Evolutionary conservation across 2,113 vertebrate genomes (phyloP), one percentile per base, ranked within the genome.

Genomic region (Thunnus maccoyii): DNA sequence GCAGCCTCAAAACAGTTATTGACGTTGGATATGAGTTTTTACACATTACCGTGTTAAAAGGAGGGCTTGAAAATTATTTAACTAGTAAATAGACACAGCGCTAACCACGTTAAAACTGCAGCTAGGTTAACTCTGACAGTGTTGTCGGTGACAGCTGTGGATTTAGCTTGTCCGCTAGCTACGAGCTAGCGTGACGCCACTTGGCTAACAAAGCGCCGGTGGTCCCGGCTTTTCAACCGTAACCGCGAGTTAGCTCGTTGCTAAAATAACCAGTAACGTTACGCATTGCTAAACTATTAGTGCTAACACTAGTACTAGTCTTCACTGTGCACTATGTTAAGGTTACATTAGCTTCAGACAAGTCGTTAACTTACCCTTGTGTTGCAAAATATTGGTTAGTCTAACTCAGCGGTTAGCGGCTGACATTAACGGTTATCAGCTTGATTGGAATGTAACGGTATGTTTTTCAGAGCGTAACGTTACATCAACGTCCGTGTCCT

Each of bases 161-260:
- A 32, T 86, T 41, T 89, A 91, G 88, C 89, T 83, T 16, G 20
- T 7, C 17, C 20, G 78, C 61, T 87, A 89, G 80, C 78, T 54
- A 3, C 36, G 14, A 61, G 86, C 65, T 74, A 62, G 46, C 60
- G 17, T 4, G 30, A 54, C 56, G 76, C 44, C 65, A 50, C 25
- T 50, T 27, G 72, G 91, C 89, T 93, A 93, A 93, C 92, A 92
- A 91, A 91, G 90, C 91, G 56, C 46, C 61, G 70, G 36, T 77
- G 50, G 12, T 73, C 52, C 20, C 9, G 22, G 55, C 61, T 86
- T 64, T 64, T 70, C 30, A 66, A 66, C 36, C 32, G 16, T 50
- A 55, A 22, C 41, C 50, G 46, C 36, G 9, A 56, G 55, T 76
- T 80, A 72, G 77, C 78, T 22, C 15, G 3, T 64, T 56, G 78